phyloP scores from a whole-genome alignment of 2,797 vertebrate genomes.

The Sebastiscus tertius region DNA sequence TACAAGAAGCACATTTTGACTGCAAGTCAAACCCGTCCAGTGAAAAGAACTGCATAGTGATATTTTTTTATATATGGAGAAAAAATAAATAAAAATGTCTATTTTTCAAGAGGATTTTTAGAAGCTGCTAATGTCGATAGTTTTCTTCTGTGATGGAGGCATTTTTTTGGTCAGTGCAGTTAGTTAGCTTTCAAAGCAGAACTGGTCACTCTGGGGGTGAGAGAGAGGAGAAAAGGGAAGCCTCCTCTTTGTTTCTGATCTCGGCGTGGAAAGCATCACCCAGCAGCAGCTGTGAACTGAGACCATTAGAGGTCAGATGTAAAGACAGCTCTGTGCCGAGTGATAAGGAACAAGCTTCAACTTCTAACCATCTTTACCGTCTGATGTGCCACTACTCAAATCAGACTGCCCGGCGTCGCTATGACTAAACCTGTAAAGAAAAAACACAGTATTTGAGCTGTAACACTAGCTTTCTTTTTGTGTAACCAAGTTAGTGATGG shows the following conservation, averaged over 20 bases:
- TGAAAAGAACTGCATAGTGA: conserved; percentile 67
- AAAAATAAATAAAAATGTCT: conserved; percentile 48
- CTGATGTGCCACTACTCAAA: conserved; percentile 15
- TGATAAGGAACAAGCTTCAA: conserved; percentile 44
- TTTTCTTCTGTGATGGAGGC: conserved; percentile 57
- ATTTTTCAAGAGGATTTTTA: conserved; percentile 74
- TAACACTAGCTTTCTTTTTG: conserved; percentile 45
- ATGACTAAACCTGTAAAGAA: conserved; percentile 34
- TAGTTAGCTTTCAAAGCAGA: conserved; percentile 45
- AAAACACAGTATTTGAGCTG: conserved; percentile 45
- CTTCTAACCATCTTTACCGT: conserved; percentile 43
- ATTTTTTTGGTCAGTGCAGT: conserved; percentile 43
- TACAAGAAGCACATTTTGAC: conserved; percentile 71
- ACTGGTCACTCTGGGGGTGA: conserved; percentile 15
- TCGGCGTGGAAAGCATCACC: conserved; percentile 33
- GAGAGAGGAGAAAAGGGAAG: conserved; percentile 19
- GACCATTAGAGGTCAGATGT: conserved; percentile 49
- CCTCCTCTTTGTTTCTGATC: conserved; percentile 30
- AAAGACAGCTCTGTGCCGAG: conserved; percentile 40
- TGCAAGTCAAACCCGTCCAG: conserved; percentile 71
- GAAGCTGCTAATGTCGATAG: conserved; percentile 85
- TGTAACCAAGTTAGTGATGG: conserved; percentile 45
- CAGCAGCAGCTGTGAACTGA: conserved; percentile 55
- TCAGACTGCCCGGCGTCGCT: conserved; percentile 37
- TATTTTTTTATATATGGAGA: conserved; percentile 68